A percentile compares a stretch with the other conserved stretches of the same genome.
phyloP scores from a whole-genome alignment of 2,113 vertebrate species.

The Tilapia sparmanii region DNA sequence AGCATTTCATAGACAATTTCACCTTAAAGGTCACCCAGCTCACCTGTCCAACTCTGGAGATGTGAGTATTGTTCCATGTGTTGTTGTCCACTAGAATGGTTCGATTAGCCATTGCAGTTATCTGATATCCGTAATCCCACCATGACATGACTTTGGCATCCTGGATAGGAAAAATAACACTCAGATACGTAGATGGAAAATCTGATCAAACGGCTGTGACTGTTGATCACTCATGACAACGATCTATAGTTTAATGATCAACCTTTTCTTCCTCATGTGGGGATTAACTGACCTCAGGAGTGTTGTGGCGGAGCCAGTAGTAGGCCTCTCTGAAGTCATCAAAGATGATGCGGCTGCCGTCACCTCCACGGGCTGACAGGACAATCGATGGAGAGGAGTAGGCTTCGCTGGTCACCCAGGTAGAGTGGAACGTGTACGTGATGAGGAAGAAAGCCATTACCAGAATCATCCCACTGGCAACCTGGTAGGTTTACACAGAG shows the following conservation, averaged over 20 bases:
- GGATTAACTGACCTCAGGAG: constrained; percentile 80
- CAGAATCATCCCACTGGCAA: constrained; percentile 97
- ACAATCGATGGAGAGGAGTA: constrained; percentile 98
- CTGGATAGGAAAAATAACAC: constrained; percentile 53
- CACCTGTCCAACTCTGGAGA: constrained; percentile 97
- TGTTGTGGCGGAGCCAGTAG: constrained; percentile 98
- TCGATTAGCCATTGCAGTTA: constrained; percentile 97
- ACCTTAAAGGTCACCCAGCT: neutral
- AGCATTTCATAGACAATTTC: neutral
- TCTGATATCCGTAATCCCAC: constrained; percentile 99
- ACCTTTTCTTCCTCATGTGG: neutral
- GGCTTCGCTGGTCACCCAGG: constrained; percentile 99
- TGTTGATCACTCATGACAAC: too few relatives aligned
- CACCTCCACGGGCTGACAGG: constrained; percentile 88
- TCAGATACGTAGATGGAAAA: neutral
- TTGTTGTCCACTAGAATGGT: constrained; percentile 99
- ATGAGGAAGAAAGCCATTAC: constrained; percentile 99
- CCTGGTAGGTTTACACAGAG: constrained; percentile 62
- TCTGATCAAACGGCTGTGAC: neutral
- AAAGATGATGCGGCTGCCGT: constrained; percentile 96
- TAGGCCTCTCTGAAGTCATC: constrained; percentile 98
- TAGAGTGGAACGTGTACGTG: constrained; percentile 98
- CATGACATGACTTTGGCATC: constrained; percentile 99
- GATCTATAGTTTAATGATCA: rapidly evolving
- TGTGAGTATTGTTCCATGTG: constrained; percentile 99